A percentile compares a stretch with the other conserved stretches of the same genome.
Conservation (phyloP, 2,113 vertebrate species). For the Paramormyrops kingsleyae region DNA sequence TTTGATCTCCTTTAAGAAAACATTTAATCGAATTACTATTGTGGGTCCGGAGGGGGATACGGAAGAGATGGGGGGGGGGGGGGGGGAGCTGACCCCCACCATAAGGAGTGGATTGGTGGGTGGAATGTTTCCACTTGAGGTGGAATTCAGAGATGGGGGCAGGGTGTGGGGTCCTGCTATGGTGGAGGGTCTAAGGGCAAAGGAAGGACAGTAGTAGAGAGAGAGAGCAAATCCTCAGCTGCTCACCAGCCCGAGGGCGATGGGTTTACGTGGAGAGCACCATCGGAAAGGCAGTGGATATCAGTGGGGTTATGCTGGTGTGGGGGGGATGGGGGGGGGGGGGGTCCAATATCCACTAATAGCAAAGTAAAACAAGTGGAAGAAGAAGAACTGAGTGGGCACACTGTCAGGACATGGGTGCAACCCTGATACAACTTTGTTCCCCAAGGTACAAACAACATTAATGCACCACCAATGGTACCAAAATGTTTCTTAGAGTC, state of each 20-base stretch:
- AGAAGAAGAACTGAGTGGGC: background rate
- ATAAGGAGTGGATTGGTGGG: constrained; percentile 41
- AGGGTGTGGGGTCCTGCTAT: constrained; percentile 17
- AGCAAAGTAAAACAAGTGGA: background rate
- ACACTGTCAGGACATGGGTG: background rate
- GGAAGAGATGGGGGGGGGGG: constrained; percentile 32
- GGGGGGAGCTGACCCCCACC: constrained; percentile 16
- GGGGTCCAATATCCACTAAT: background rate
- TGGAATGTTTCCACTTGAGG: constrained; percentile 61
- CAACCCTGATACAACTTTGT: background rate
- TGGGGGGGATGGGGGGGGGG: background rate
- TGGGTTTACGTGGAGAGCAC: background rate
- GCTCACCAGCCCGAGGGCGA: background rate
- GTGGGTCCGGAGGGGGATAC: constrained; percentile 41
- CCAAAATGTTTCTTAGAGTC: background rate
- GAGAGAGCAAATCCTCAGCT: background rate
- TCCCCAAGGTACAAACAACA: background rate
- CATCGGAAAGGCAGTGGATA: background rate
- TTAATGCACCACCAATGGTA: background rate
- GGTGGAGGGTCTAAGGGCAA: constrained; percentile 1
- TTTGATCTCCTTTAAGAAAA: constrained; percentile 43
- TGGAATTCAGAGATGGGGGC: constrained; percentile 44
- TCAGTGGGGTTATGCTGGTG: background rate
- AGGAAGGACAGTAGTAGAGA: constrained; percentile 7
- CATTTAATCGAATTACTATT: constrained; percentile 55